phyloP scores from a whole-genome alignment of 1,140 invertebrate species.

The Cyphomyrmex costatus region DNA sequence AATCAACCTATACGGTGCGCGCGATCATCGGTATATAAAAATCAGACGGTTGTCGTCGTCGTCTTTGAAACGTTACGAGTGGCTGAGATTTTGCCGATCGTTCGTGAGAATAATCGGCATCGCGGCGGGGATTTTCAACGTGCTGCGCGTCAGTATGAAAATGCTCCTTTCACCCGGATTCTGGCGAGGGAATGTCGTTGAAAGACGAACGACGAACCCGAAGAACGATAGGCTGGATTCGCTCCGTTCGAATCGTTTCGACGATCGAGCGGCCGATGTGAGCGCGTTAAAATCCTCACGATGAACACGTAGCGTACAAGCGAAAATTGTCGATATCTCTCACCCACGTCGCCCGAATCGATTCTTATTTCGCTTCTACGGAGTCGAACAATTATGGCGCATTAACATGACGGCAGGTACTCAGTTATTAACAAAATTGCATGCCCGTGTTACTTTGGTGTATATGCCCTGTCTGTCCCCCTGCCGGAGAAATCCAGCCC shows the following conservation, averaged over 20 bases:
- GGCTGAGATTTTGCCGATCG: conserved; percentile 24
- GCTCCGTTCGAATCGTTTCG: neutral
- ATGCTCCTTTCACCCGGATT: conserved; percentile 64
- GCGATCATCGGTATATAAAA: neutral
- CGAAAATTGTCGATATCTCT: neutral
- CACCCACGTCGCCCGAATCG: neutral
- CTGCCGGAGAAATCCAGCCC: conserved; percentile 47
- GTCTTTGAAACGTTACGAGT: neutral
- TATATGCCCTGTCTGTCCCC: conserved; percentile 32
- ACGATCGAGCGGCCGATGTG: neutral
- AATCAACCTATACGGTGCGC: neutral
- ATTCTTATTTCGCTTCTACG: neutral
- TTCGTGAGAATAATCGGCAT: conserved; percentile 47
- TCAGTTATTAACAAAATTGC: conserved; percentile 50
- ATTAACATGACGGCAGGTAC: neutral
- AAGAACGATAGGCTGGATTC: conserved; percentile 5
- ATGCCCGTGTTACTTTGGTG: conserved; percentile 27
- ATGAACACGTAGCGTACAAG: no score
- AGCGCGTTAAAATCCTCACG: neutral
- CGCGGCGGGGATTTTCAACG: conserved; percentile 46
- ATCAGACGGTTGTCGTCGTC: neutral
- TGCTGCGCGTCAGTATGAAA: conserved; percentile 51
- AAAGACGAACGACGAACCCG: conserved; percentile 32
- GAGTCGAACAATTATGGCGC: conserved; percentile 38
- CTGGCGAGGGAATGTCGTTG: conserved; percentile 57